Evolutionary conservation across 2,888 invertebrate genomes (phyloP), one percentile per base, ranked within the genome.

Genomic region (Ptychoptera albimana): DNA sequence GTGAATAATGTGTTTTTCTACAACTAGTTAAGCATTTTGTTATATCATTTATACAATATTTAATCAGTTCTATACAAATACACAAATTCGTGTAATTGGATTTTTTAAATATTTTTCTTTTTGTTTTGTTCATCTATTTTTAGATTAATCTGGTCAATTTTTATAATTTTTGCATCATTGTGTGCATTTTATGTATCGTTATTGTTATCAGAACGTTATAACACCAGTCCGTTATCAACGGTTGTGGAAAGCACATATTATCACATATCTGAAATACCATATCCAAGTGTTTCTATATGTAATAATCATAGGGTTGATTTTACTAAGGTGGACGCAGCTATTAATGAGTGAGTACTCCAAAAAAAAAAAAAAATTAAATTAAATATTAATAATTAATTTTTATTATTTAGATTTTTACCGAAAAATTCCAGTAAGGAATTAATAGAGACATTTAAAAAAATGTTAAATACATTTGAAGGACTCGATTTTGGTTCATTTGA

Each of bases 401-500:
- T 11, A 11, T 34, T 11, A 34, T n/a, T 11, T 14, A 39, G 39
- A 39, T 43, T 43, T 43, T 10, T 43, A 23, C 16, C 37, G 9
- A 39, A 46, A 23, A 15, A 10, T 32, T 32, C 32, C 2, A 11
- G 12, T 2, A 12, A 46, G 12, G 14, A 29, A 8, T 10, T 23
- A 11, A 30, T 8, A 37, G 14, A 39, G 31, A 36, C 29, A 6
- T 46, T 46, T 30, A n/a, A 35, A 2, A 43, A 13, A 16, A 40
- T 46, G 16, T 10, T 43, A 29, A 30, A 36, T 11, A 13, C 43
- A 23, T 13, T 46, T 12, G 43, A 46, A 37, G 36, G 38, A 15
- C 31, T 43, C 12, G 41, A 41, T n/a, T 46, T 39, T 32, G 46
- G 43, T n/a, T 46, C 44, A 9, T 44, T 41, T 41, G 44, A 46